A percentile compares a stretch with the other conserved stretches of the same genome.
These are phyloP conservation scores for Psilopogon haemacephalus DNA, from an alignment of 2,113 vertebrate genomes.

Conservation along the genomic window DNA sequence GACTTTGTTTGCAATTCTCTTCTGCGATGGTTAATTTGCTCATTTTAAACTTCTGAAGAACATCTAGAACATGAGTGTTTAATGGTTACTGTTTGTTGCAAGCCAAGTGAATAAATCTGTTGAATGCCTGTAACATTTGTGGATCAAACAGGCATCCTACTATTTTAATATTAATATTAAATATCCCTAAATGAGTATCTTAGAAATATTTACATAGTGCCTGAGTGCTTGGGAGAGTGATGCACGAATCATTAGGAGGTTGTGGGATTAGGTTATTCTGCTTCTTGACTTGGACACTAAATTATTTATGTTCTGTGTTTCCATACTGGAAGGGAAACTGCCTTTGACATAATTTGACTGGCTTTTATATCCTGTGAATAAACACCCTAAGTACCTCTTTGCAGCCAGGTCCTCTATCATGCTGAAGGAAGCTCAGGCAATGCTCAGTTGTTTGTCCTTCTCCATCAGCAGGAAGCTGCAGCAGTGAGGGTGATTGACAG, in stretches of 20 bases:
- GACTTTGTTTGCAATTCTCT: background rate
- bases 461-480: background rate
- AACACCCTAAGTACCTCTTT: background rate
- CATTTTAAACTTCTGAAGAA: background rate
- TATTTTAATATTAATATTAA: background rate
- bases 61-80: background rate
- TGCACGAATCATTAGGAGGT: background rate
- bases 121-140: background rate
- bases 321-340: background rate
- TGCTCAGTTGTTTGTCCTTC: background rate
- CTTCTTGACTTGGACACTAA: background rate
- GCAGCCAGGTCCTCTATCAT: background rate
- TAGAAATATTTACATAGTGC: background rate
- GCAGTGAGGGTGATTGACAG: background rate
- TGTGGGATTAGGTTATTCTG: background rate
- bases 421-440: fast-evolving
- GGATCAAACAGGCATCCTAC: background rate
- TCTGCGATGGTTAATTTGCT: background rate
- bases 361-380: background rate
- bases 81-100: background rate
- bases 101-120: background rate
- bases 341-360: background rate
- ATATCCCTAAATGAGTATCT: background rate
- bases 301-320: background rate
- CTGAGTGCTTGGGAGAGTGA: background rate